These are phyloP conservation scores for Drosophila mimetica DNA, from an alignment of 2,888 invertebrate species.

Conservation along the genomic window DNA sequence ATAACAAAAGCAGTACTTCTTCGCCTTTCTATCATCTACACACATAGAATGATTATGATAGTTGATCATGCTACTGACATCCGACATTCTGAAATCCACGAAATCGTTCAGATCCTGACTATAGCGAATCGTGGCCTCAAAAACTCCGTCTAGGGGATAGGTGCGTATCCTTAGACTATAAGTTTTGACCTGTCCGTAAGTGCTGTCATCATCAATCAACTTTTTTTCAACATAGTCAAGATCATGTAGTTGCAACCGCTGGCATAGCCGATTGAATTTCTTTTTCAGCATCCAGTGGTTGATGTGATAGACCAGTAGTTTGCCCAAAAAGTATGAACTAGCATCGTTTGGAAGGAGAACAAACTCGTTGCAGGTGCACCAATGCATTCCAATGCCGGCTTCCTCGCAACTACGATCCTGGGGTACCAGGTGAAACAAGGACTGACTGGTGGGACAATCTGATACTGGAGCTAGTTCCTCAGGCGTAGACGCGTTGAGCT, in stretches of 20 bases:
- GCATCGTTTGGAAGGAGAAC: neutral
- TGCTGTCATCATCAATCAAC: neutral
- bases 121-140: neutral
- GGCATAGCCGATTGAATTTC: neutral
- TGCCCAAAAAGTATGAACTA: neutral
- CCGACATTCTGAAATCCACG: neutral
- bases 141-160: neutral
- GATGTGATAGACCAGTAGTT: neutral
- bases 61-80: constrained; percentile 1
- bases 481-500: too few relatives aligned
- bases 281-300: neutral
- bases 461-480: too few relatives aligned
- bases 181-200: neutral
- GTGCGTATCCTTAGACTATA: neutral
- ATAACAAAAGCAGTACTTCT: neutral
- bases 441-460: too few relatives aligned
- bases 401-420: too few relatives aligned
- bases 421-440: too few relatives aligned
- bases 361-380: neutral
- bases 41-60: neutral
- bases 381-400: too few relatives aligned
- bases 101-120: neutral
- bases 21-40: neutral
- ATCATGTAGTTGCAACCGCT: neutral
- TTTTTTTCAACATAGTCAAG: neutral